Conservation (phyloP, 2,888 invertebrate species). For the Drosophila stalkeri region DNA sequence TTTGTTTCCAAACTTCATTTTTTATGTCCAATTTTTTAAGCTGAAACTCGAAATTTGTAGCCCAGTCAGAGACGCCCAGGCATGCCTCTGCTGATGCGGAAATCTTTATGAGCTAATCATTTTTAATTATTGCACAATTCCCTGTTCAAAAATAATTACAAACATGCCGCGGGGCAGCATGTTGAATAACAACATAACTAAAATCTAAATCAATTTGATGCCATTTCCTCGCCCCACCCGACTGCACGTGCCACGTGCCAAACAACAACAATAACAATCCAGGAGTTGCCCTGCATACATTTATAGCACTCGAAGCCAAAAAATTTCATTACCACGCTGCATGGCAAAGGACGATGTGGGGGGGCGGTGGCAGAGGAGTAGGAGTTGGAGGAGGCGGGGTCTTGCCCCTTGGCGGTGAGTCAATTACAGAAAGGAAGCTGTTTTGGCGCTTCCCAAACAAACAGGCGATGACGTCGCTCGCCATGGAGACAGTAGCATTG, state of each 20-base stretch:
- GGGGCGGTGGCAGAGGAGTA: neutral
- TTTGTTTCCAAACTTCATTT: neutral
- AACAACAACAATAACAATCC: constrained; percentile 59
- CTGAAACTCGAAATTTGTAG: constrained; percentile 4
- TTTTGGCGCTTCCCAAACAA: constrained; percentile 47
- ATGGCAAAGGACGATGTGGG: neutral
- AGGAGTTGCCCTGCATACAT: constrained; percentile 46
- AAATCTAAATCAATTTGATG: constrained; percentile 75
- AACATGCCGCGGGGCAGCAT: constrained; percentile 24
- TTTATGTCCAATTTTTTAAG: neutral
- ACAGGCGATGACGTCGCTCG: constrained; percentile 55
- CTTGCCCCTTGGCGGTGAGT: constrained; percentile 66
- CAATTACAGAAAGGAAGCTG: constrained; percentile 74
- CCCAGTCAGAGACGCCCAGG: neutral
- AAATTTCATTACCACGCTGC: constrained; percentile 63
- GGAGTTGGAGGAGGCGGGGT: neutral
- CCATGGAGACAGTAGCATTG: constrained; percentile 24
- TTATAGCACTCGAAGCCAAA: constrained; percentile 66
- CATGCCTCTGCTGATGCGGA: constrained; percentile 38
- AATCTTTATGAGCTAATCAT: constrained; percentile 70
- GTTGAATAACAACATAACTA: constrained; percentile 62
- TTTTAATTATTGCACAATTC: constrained; percentile 68
- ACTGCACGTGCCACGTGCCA: constrained; percentile 69
- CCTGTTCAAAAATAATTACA: constrained; percentile 69
- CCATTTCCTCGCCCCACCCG: constrained; percentile 37